These are phyloP conservation scores for Platynereis dumerilii DNA, from an alignment of 2,888 invertebrate species.

Conservation along the genomic window DNA sequence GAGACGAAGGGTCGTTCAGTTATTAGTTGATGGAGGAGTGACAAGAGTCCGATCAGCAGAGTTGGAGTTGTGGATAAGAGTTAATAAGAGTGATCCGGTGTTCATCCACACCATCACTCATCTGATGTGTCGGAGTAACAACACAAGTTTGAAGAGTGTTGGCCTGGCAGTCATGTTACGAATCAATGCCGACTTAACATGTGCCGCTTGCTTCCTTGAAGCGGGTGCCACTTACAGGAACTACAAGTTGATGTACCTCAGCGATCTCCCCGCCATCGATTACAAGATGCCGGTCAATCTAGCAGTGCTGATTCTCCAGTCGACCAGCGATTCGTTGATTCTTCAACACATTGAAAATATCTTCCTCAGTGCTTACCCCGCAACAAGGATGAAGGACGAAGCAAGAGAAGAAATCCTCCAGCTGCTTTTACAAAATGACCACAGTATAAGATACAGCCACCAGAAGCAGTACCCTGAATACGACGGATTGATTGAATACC, in stretches of 20 bases:
- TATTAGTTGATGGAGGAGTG: slow-evolving; percentile 1
- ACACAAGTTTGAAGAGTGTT: background rate
- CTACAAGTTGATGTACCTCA: background rate
- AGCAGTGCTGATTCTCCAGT: background rate
- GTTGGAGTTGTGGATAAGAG: slow-evolving; percentile 8
- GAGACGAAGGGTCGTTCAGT: background rate
- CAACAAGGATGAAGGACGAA: no score
- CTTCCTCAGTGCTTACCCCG: background rate
- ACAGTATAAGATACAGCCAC: background rate
- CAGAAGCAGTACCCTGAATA: background rate
- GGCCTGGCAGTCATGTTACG: background rate
- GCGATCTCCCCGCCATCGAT: background rate
- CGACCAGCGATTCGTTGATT: background rate
- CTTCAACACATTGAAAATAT: slow-evolving; percentile 2
- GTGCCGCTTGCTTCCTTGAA: background rate
- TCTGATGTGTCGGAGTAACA: background rate
- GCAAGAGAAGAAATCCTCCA: background rate
- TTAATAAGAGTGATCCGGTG: background rate
- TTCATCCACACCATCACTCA: background rate
- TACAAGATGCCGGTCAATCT: background rate
- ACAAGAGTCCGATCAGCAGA: background rate
- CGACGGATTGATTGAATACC: background rate
- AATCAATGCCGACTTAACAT: background rate
- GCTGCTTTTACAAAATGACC: background rate
- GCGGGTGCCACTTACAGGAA: background rate